Evolutionary conservation across 2,888 invertebrate species (phyloP).

Genomic region (Hermodice carunculata): DNA sequence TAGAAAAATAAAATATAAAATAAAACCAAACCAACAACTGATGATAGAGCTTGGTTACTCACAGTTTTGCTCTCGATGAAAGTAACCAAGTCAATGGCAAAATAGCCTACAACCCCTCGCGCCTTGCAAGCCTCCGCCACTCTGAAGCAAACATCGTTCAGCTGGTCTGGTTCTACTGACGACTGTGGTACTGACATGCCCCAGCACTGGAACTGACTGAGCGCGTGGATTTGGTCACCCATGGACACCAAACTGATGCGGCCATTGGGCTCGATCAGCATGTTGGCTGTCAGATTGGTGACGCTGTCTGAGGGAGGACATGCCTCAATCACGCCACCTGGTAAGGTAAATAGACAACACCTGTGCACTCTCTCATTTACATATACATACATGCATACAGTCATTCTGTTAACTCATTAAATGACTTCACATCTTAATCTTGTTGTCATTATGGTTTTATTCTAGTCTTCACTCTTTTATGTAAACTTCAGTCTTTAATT

Average conservation of each 20-base stretch:
- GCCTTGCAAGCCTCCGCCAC: slow-evolving; percentile 66
- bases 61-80: slow-evolving; percentile 66
- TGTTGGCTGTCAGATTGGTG: slow-evolving; percentile 65
- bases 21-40: background rate
- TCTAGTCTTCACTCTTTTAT: no score
- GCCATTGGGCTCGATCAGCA: slow-evolving; percentile 68
- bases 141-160: slow-evolving; percentile 59
- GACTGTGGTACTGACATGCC: slow-evolving; percentile 66
- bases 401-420: no score
- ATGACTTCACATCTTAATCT: no score
- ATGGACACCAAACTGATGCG: slow-evolving; percentile 52
- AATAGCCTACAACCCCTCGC: slow-evolving; percentile 66
- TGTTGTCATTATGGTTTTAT: no score
- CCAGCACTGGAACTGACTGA: slow-evolving; percentile 57
- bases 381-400: background rate
- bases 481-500: no score
- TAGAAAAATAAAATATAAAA: background rate
- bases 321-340: slow-evolving; percentile 70
- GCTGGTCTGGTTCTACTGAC: slow-evolving; percentile 62
- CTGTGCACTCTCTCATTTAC: background rate
- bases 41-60: no score
- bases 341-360: slow-evolving; percentile 1
- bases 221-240: slow-evolving; percentile 69
- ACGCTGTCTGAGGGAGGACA: slow-evolving; percentile 68
- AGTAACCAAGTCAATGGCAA: slow-evolving; percentile 68